Conservation (phyloP, 1,140 invertebrate species). For the Calliphora vicina region DNA sequence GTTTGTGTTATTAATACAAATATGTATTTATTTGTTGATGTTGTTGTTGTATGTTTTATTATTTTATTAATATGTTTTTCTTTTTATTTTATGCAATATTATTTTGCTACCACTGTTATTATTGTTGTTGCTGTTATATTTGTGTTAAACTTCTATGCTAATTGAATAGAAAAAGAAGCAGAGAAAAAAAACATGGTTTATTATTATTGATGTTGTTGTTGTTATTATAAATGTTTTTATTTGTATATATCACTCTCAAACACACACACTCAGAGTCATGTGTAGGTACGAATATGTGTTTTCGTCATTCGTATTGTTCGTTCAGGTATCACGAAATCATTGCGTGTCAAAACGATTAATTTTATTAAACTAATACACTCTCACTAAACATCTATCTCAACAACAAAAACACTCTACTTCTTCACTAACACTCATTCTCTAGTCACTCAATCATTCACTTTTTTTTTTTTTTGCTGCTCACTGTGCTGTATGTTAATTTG, state of each 20-base stretch:
- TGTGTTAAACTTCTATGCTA: not conserved
- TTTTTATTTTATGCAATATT: not conserved
- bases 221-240: not conserved
- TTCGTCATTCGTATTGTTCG: too few relatives aligned
- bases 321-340: constrained; percentile 27
- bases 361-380: not conserved
- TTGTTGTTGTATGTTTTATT: not conserved
- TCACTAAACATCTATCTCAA: not conserved
- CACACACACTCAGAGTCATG: too few relatives aligned
- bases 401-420: not conserved
- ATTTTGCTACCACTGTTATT: not conserved
- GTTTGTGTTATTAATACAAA: not conserved
- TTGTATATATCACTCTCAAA: not conserved
- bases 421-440: not conserved
- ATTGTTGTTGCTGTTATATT: not conserved
- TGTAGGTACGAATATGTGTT: not conserved
- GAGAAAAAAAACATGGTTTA: not conserved
- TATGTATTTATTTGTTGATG: not conserved
- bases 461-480: too few relatives aligned
- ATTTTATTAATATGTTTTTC: not conserved
- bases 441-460: not conserved
- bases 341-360: constrained; percentile 32
- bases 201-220: not conserved
- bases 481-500: too few relatives aligned
- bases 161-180: not conserved